These are phyloP conservation scores for Sandelia bainsii DNA, from an alignment of 2,797 vertebrate genomes.

Conservation along the genomic window DNA sequence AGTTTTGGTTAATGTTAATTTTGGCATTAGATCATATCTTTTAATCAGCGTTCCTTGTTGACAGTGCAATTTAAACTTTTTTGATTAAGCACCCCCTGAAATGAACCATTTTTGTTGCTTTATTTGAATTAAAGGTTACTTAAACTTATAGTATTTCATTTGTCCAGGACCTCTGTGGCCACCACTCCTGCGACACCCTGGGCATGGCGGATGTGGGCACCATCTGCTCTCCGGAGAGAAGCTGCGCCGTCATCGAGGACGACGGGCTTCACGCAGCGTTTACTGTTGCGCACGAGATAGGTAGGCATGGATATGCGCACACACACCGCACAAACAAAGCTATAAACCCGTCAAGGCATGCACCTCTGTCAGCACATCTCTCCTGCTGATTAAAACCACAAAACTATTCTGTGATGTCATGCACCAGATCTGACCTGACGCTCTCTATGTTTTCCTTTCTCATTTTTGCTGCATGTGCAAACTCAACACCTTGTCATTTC, in stretches of 20 bases:
- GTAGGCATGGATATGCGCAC: slow-evolving; percentile 73
- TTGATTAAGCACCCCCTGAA: neutral
- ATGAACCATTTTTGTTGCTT: neutral
- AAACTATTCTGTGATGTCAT: slow-evolving; percentile 11
- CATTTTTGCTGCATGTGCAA: slow-evolving; percentile 32
- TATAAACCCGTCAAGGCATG: neutral
- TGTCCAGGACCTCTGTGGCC: slow-evolving; percentile 96
- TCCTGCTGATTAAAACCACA: slow-evolving; percentile 21
- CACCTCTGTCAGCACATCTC: slow-evolving; percentile 38
- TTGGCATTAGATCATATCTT: neutral
- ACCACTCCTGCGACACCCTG: slow-evolving; percentile 98
- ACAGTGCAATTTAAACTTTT: neutral
- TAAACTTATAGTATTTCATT: slow-evolving; percentile 52
- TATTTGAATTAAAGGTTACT: neutral
- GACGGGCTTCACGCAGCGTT: slow-evolving; percentile 98
- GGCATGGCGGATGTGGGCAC: slow-evolving; percentile 99
- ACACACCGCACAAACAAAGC: slow-evolving; percentile 2
- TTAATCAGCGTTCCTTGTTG: neutral
- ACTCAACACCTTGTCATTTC: slow-evolving; percentile 11
- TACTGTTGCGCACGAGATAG: slow-evolving; percentile 98
- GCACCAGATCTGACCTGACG: neutral
- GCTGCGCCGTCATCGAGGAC: slow-evolving; percentile 98
- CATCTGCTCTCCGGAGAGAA: slow-evolving; percentile 97
- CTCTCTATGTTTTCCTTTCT: slow-evolving; percentile 45
- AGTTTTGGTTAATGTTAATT: neutral